Base-by-base conservation (phyloP, 2,888 invertebrate species). In the Netelia virgata region DNA sequence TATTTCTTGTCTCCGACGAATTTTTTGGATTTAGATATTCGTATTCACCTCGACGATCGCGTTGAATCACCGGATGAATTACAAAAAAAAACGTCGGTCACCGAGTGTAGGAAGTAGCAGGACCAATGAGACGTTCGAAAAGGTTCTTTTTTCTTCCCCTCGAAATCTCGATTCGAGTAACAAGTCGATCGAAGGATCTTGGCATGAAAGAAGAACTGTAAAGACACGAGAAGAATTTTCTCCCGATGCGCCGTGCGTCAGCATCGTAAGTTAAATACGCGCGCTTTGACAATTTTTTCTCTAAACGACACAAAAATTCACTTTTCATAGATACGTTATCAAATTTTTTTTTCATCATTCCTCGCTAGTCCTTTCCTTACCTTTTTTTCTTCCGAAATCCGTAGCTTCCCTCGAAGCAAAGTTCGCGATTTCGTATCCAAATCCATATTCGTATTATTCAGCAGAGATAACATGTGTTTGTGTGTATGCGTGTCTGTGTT, bases 191-290 rank as follows among this genome's bases (percentile, higher is more conserved):
- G 57, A 74, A 47, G 63, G 41, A 16, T 20, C 66, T 41, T 41
- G 68, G 76, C 72, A 73, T 16, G 18, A 63, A 68, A n/a, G 64
- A 70, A 63, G 59, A n/a, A 36, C 36, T 36, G 36, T 36, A 36
- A 36, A 20, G 28, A 53, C 55, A 41, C 47, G 69, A 50, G 36
- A 11, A 28, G n/a, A 55, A 61, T 18, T 6, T 47, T 66, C 5
- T 41, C 55, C 41, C 23, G 16, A n/a, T 69, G 77, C 69, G 55
- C 61, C 61, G 11, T 20, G 41, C 47, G 23, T 61, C 9, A 47
- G 11, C 47, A 57, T 23, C 43, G 55, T 43, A 66, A 23, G 20
- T 61, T 18, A 18, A 2, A 53, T 53, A 3, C 53, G n/a, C 53
- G 11, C 36, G 53, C 53, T 14, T 61, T 61, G 23, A 11, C 28